Evolutionary conservation across 2,797 vertebrate species (phyloP), one percentile per base, ranked within the genome.

Genomic region (Heteromormyrus szaboi): DNA sequence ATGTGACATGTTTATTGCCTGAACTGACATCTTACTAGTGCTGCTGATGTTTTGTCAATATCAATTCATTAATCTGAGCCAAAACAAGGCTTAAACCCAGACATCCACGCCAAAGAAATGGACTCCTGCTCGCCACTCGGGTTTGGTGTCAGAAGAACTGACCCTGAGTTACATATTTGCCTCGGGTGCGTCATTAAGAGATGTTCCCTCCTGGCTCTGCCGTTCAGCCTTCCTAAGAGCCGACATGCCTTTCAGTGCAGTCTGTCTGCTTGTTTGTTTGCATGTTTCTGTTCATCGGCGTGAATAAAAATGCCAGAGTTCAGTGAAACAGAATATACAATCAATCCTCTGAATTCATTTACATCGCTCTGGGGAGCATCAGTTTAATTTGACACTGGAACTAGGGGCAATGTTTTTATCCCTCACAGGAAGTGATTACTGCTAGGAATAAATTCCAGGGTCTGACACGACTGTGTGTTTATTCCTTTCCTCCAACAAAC

Each of bases 21-120:
- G 97, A 98, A 98, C 97, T 96, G 98, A 97, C 97, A 97, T 94
- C 96, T 98, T 97, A 97, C 98, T 98, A 98, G 96, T 95, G 95
- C 93, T 91, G 91, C 93, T 95, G 97, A 98, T 97, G 97, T 94
- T 98, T 97, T 96, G 97, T 98, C 97, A 97, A 98, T 98, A 98
- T 97, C 96, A 95, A 96, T 97, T 95, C 96, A 92, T 97, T 95
- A 95, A 93, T 96, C 97, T 95, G 95, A 95, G 95, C 93, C 94
- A 90, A 95, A 95, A 94, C 95, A 93, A 93, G 95, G 95, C 96
- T 97, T 98, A 96, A 98, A 97, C 96, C 96, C 96, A 97, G 97
- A 96, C 95, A 96, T 97, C 96, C 94, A 41, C 90, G 53, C 91
- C 95, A 93, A 96, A 96, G 96, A 93, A 96, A 94, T 93, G 91